These are phyloP conservation scores for Exocentrus adspersus DNA, from an alignment of 2,888 invertebrate species.

Conservation along the genomic window DNA sequence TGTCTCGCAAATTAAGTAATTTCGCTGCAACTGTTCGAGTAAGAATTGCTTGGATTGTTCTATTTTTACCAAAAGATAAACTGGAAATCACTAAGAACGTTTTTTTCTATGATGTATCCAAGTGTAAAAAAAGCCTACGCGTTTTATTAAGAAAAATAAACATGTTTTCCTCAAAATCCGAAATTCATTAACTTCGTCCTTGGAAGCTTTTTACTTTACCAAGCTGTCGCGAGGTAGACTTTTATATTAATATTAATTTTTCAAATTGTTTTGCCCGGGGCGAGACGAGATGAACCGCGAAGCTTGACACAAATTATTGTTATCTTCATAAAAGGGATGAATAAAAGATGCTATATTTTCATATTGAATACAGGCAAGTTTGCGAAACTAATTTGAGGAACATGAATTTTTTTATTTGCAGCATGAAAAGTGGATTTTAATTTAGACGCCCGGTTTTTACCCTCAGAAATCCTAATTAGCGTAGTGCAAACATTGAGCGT, in stretches of 20 bases:
- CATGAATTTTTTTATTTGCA: too few species aligned
- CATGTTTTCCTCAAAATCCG: too few species aligned
- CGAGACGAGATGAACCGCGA: background rate
- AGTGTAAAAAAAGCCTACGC: too few species aligned
- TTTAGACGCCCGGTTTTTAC: too few species aligned
- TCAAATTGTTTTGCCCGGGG: background rate
- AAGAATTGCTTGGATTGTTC: background rate
- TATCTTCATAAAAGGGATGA: background rate
- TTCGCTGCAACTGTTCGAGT: background rate
- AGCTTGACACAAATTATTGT: background rate
- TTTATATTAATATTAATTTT: background rate
- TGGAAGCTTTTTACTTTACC: background rate
- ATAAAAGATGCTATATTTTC: too few species aligned
- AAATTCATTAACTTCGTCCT: background rate
- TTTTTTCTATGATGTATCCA: background rate
- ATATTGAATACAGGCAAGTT: too few species aligned
- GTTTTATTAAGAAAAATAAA: too few species aligned
- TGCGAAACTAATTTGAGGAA: too few species aligned
- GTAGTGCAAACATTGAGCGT: too few species aligned
- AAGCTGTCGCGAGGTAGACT: background rate
- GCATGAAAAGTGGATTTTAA: too few species aligned
- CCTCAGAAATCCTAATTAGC: too few species aligned
- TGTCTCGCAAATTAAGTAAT: conserved; percentile 9
- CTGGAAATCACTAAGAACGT: background rate
- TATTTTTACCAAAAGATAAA: background rate